Conservation (phyloP, 2,888 invertebrate species). For the Acanthacorydalis orientalis region DNA sequence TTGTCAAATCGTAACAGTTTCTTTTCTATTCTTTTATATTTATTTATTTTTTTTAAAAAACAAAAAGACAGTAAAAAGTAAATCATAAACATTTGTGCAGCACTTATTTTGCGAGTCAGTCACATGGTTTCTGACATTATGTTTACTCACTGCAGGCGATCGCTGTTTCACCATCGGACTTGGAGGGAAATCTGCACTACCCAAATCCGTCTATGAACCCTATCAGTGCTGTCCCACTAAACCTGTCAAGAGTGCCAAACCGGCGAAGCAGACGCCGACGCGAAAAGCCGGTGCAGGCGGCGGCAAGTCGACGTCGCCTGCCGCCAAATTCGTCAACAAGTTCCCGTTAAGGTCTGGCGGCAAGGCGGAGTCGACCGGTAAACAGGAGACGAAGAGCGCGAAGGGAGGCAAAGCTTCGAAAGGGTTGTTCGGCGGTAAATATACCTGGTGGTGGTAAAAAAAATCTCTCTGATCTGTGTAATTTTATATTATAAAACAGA, state of each 20-base stretch:
- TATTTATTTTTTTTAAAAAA: too few species aligned
- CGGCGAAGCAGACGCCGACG: conserved; percentile 51
- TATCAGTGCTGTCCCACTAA: conserved; percentile 87
- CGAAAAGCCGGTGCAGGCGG: neutral
- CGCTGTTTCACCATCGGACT: conserved; percentile 94
- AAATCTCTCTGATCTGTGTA: too few species aligned
- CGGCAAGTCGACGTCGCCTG: conserved; percentile 17
- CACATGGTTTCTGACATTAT: conserved; percentile 48
- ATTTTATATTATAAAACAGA: too few species aligned
- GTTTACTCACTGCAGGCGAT: conserved; percentile 90
- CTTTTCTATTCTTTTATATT: neutral
- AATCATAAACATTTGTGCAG: neutral
- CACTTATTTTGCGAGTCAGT: neutral
- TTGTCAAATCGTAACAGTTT: conserved; percentile 4
- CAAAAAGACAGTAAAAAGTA: too few species aligned
- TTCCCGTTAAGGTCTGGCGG: conserved; percentile 14
- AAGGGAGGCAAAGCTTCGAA: conserved; percentile 33
- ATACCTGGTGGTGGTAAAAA: conserved; percentile 62
- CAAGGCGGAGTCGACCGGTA: conserved; percentile 30
- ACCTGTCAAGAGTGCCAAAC: conserved; percentile 61
- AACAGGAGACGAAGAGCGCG: conserved; percentile 32
- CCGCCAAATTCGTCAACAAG: conserved; percentile 13
- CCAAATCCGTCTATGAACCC: conserved; percentile 64
- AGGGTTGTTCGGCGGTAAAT: conserved; percentile 75
- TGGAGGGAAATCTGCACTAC: conserved; percentile 67